These are phyloP conservation scores for Microchirus variegatus DNA, from an alignment of 2,797 vertebrate species.

Conservation along the genomic window DNA sequence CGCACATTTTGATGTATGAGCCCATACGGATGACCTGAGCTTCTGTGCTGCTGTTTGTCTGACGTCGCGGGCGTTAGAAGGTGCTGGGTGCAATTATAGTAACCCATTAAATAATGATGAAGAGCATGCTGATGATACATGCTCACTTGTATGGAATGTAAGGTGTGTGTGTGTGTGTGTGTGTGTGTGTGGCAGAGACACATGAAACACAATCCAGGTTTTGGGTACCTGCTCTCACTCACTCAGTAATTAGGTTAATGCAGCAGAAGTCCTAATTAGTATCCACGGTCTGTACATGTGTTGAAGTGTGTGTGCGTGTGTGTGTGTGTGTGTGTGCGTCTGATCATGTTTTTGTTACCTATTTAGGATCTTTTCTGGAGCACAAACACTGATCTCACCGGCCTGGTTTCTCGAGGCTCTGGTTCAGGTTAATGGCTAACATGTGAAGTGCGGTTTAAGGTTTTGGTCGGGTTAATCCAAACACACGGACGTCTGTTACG, in stretches of 20 bases:
- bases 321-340: conserved; percentile 26
- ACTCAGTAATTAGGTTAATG: conserved; percentile 85
- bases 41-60: conserved; percentile 15
- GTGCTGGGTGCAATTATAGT: conserved; percentile 65
- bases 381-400: too few relatives aligned
- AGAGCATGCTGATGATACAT: conserved; percentile 61
- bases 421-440: too few relatives aligned
- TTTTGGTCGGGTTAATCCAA: too few relatives aligned
- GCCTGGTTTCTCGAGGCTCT: too few relatives aligned
- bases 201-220: conserved; percentile 69
- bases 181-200: conserved; percentile 8
- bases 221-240: conserved; percentile 55
- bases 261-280: conserved; percentile 70
- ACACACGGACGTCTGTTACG: too few relatives aligned
- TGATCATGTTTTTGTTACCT: conserved; percentile 5
- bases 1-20: conserved; percentile 42
- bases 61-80: conserved; percentile 40
- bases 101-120: conserved; percentile 68
- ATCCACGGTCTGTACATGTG: conserved; percentile 26
- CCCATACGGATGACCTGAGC: conserved; percentile 12
- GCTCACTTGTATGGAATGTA: conserved; percentile 38
- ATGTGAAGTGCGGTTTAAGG: too few relatives aligned
- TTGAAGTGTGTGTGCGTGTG: conserved; percentile 25
- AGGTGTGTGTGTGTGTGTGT: conserved; percentile 2
- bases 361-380: too few relatives aligned